Percentiles rank a stretch among this genome's conserved stretches.
These are phyloP conservation scores for Cygnus atratus DNA, from an alignment of 2,113 vertebrate species.

Conservation along the genomic window DNA sequence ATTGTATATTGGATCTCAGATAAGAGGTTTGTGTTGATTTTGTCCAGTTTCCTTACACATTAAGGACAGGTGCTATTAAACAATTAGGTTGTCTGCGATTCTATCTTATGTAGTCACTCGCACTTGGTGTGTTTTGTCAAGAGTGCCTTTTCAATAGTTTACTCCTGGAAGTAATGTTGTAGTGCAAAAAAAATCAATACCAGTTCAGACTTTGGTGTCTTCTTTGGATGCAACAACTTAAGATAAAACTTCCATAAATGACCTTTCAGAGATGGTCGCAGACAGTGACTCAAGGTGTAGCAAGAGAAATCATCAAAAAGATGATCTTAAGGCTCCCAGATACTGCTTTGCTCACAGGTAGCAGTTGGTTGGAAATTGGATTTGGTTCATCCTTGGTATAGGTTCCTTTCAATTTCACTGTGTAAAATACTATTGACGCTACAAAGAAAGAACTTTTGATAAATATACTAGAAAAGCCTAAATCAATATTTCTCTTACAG, in stretches of 20 bases:
- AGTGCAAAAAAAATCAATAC: conserved; percentile 5
- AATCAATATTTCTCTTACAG: conserved; percentile 7
- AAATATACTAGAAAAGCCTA: neutral
- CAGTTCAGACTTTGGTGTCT: neutral
- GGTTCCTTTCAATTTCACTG: conserved; percentile 33
- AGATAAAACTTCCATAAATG: neutral
- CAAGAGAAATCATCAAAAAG: neutral
- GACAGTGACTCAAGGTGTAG: neutral
- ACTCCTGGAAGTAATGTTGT: neutral
- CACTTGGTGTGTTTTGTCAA: neutral
- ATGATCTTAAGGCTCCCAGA: neutral
- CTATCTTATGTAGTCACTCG: neutral
- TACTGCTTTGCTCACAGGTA: neutral
- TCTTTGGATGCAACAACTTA: neutral
- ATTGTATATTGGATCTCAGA: neutral
- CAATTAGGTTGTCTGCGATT: neutral
- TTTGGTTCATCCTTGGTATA: neutral
- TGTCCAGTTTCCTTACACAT: neutral
- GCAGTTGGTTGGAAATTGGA: neutral
- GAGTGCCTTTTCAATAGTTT: neutral
- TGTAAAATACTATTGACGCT: neutral
- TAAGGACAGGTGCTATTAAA: neutral
- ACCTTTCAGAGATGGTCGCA: neutral
- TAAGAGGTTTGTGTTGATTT: neutral
- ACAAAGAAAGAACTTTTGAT: neutral